Evolutionary conservation across 2,888 invertebrate genomes (phyloP).

Genomic region (Fragum fragum): DNA sequence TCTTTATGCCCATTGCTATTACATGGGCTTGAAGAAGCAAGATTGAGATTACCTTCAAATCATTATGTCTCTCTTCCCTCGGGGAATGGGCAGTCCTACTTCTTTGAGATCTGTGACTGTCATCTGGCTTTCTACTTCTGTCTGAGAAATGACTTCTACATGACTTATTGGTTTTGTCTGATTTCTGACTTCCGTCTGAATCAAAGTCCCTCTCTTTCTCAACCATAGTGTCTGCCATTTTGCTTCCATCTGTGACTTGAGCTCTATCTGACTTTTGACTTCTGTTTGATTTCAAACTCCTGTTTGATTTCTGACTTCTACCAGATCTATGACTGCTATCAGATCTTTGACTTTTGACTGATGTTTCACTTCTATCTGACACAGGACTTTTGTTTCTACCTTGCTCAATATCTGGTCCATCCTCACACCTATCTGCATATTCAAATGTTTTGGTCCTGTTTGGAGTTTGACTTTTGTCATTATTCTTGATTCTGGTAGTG

Average conservation of each 20-base stretch:
- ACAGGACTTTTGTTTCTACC: conserved; percentile 4
- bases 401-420: not conserved
- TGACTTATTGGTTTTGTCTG: conserved; percentile 17
- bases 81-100: conserved; percentile 19
- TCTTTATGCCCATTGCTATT: too few species aligned
- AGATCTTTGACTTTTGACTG: conserved; percentile 36
- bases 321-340: conserved; percentile 26
- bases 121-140: not conserved
- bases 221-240: conserved; percentile 21
- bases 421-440: too few species aligned
- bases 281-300: conserved; percentile 6
- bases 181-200: not conserved
- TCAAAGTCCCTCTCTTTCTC: conserved; percentile 17
- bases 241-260: conserved; percentile 24
- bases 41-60: conserved; percentile 1
- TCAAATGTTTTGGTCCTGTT: not conserved
- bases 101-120: conserved; percentile 25
- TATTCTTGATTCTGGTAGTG: not conserved
- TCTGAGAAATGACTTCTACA: not conserved
- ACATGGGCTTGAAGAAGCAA: too few species aligned
- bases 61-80: conserved; percentile 8
- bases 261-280: conserved; percentile 6
- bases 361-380: conserved; percentile 39
- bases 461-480: not conserved
- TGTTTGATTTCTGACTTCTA: not conserved